Evolutionary conservation across 1,140 invertebrate genomes (phyloP).

Genomic region (Caenorhabditis remanei): DNA sequence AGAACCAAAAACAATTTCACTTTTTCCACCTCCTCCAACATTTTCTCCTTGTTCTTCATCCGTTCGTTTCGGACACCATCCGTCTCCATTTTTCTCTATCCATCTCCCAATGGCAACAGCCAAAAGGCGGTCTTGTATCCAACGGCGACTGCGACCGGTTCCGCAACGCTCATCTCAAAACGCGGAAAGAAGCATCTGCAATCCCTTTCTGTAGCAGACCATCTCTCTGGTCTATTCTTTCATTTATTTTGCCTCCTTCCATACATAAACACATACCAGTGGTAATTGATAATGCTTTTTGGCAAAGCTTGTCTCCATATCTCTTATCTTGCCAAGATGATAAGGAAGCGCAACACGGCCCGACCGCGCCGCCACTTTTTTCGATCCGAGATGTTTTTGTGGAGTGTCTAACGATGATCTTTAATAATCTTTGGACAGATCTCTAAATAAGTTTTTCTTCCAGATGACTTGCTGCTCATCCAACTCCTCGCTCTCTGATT

Average conservation of each 20-base stretch:
- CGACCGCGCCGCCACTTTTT: background rate
- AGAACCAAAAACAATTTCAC: conserved; percentile 25
- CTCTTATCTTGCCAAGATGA: background rate
- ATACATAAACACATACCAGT: background rate
- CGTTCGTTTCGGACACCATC: conserved; percentile 20
- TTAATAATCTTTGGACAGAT: background rate
- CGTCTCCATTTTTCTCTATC: conserved; percentile 19
- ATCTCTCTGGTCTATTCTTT: background rate
- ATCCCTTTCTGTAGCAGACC: conserved; percentile 37
- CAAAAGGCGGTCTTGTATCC: conserved; percentile 11
- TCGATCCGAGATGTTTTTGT: conserved; percentile 16
- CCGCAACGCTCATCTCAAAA: conserved; percentile 43
- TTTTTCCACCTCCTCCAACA: background rate
- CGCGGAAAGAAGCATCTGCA: background rate
- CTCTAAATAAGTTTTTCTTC: background rate
- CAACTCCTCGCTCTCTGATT: conserved; percentile 27
- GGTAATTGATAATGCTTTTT: background rate
- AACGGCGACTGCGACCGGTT: conserved; percentile 4
- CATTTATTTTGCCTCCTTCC: background rate
- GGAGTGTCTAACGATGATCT: background rate
- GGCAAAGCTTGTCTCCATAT: background rate
- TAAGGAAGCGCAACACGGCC: background rate
- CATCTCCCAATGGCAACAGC: conserved; percentile 35
- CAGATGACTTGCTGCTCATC: conserved; percentile 36
- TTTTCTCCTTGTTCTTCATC: background rate